Evolutionary conservation across 2,797 vertebrate species (phyloP).

Genomic region (Sebastes kiyomatsui): DNA sequence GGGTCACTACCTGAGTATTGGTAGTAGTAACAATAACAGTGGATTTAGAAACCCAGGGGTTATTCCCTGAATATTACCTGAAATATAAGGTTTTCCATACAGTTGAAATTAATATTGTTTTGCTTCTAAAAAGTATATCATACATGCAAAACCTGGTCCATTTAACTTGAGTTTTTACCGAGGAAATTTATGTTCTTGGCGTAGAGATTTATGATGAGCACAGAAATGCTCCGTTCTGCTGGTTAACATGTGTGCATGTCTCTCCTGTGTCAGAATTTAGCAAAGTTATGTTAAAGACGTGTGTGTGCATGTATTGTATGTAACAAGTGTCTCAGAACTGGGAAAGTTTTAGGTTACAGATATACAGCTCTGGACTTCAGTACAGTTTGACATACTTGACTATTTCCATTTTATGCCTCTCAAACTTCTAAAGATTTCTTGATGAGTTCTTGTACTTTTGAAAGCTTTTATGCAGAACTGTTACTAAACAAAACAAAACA

Average conservation of each 20-base stretch:
- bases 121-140: not conserved
- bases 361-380: not conserved
- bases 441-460: not conserved
- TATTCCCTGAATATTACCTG: not conserved
- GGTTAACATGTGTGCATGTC: not conserved
- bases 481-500: not conserved
- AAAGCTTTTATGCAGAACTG: not conserved
- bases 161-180: not conserved
- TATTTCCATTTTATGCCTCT: not conserved
- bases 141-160: not conserved
- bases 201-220: not conserved
- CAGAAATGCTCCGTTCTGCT: not conserved
- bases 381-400: not conserved
- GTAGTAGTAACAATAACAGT: not conserved
- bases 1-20: not conserved
- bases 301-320: not conserved
- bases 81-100: not conserved
- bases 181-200: not conserved
- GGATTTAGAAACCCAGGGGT: not conserved
- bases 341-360: not conserved
- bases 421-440: too few relatives aligned
- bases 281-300: slow-evolving; percentile 4
- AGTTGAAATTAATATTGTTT: not conserved
- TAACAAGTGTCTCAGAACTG: not conserved
- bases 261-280: slow-evolving; percentile 21